phyloP scores from a whole-genome alignment of 1,140 invertebrate species.

The Pomacea maculata region DNA sequence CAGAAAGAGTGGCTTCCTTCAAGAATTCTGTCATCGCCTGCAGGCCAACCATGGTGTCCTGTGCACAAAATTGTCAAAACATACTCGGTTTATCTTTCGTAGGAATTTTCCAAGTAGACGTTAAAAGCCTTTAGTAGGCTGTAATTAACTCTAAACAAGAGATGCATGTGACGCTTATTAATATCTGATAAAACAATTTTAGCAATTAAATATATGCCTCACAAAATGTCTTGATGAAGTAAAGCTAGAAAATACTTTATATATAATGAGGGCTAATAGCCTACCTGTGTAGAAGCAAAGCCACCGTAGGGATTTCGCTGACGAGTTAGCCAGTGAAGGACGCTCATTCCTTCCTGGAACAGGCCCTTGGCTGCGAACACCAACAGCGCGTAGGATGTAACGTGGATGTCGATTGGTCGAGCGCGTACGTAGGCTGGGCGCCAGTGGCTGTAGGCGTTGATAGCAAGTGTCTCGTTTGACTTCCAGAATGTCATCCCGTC shows the following conservation, averaged over 20 bases:
- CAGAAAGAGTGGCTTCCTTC: not conserved
- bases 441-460: conserved; percentile 33
- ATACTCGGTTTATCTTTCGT: too few species aligned
- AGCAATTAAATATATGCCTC: too few species aligned
- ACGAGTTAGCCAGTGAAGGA: conserved; percentile 85
- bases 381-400: conserved; percentile 84
- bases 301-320: conserved; percentile 84
- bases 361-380: conserved; percentile 65
- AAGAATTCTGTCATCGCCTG: conserved; percentile 32
- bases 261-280: not conserved
- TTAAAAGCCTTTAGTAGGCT: too few species aligned
- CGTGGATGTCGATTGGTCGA: conserved; percentile 82
- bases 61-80: not conserved
- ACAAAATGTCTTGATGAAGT: too few species aligned
- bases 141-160: too few species aligned
- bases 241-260: too few species aligned
- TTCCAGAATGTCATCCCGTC: conserved; percentile 79
- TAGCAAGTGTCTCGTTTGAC: conserved; percentile 26
- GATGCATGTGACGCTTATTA: too few species aligned
- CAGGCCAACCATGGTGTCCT: conserved; percentile 37
- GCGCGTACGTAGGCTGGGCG: conserved; percentile 41
- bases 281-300: conserved; percentile 77
- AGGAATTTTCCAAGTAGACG: too few species aligned
- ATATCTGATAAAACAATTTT: too few species aligned
- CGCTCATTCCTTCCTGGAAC: conserved; percentile 71